phyloP scores from a whole-genome alignment of 2,888 invertebrate species.

The Boloria selene region DNA sequence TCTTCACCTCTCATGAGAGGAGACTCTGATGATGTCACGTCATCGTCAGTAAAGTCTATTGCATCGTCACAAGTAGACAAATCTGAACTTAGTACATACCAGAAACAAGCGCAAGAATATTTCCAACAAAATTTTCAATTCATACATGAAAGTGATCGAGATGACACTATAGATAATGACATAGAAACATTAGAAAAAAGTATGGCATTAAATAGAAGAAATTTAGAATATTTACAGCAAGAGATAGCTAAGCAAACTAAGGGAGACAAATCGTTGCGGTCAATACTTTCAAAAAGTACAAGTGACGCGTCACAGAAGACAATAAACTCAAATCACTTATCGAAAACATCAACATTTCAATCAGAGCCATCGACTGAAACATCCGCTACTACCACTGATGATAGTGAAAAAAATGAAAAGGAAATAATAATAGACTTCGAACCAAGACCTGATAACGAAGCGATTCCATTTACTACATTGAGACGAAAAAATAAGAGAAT shows the following conservation, averaged over 20 bases:
- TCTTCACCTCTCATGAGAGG: conserved; percentile 75
- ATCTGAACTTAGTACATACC: conserved; percentile 69
- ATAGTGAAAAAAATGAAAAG: conserved; percentile 85
- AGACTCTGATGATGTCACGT: conserved; percentile 73
- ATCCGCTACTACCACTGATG: conserved; percentile 77
- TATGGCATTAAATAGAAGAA: conserved; percentile 77
- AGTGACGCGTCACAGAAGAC: conserved; percentile 75
- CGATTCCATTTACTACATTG: conserved; percentile 83
- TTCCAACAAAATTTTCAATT: conserved; percentile 81
- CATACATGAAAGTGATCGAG: conserved; percentile 79
- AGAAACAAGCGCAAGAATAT: conserved; percentile 75
- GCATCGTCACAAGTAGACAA: conserved; percentile 72
- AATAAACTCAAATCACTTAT: conserved; percentile 68
- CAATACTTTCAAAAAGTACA: conserved; percentile 73
- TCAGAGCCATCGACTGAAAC: conserved; percentile 80
- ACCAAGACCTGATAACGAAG: conserved; percentile 86
- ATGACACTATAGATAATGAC: conserved; percentile 78
- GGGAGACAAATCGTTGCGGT: conserved; percentile 65
- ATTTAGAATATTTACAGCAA: conserved; percentile 78
- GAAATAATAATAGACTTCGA: conserved; percentile 95
- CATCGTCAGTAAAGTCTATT: conserved; percentile 70
- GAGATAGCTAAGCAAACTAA: conserved; percentile 78
- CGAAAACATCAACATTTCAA: conserved; percentile 78
- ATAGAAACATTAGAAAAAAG: conserved; percentile 79
- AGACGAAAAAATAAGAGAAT: conserved; percentile 76